Conservation (phyloP, 1,140 invertebrate genomes). For the Tetramorium simillimum region DNA sequence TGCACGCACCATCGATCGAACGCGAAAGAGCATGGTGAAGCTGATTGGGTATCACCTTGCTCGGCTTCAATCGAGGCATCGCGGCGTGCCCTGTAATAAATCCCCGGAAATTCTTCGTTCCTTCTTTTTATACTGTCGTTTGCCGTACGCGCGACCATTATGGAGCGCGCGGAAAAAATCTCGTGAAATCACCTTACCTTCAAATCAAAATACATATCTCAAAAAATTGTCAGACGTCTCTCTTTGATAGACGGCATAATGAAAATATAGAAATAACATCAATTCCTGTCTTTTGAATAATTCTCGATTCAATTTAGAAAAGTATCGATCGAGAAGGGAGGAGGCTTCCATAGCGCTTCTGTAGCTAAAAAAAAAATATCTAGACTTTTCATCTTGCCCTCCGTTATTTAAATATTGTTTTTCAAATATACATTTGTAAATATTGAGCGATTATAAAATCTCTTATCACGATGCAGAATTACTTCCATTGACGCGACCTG, state of each 20-base stretch:
- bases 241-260: not conserved
- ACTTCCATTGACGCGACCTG: conserved; percentile 22
- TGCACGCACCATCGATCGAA: conserved; percentile 58
- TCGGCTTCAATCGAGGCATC: conserved; percentile 64
- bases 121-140: conserved; percentile 37
- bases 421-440: not conserved
- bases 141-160: conserved; percentile 9
- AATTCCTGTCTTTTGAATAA: not conserved
- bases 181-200: conserved; percentile 22
- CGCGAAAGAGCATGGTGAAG: conserved; percentile 50
- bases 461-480: not conserved
- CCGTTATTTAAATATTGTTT: not conserved
- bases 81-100: conserved; percentile 69
- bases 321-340: not conserved
- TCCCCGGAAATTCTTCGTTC: conserved; percentile 62
- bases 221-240: not conserved
- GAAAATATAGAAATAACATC: not conserved
- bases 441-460: conserved; percentile 4
- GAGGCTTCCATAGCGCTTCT: not conserved
- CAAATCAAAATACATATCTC: conserved; percentile 18
- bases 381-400: not conserved
- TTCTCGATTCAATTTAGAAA: not conserved
- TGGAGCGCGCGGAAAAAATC: conserved; percentile 2
- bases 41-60: conserved; percentile 72
- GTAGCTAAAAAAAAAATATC: not conserved